Evolutionary conservation across 1,140 invertebrate genomes (phyloP), one percentile per base, ranked within the genome.

Genomic region (Nixonia krombeini): DNA sequence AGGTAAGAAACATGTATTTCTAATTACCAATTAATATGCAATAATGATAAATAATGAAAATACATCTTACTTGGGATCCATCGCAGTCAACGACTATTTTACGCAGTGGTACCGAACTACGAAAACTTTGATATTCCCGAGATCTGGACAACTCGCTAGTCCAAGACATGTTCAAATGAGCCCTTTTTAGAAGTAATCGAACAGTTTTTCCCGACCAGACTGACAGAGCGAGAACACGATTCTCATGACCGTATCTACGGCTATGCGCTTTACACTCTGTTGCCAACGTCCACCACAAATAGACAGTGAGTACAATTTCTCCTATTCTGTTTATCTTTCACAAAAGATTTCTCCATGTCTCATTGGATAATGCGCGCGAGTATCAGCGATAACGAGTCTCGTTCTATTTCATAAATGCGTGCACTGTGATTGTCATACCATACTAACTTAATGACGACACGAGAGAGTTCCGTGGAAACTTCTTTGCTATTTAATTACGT

Each of bases 101-200:
- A 74, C 91, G 88, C 10, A 94, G 86, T 18, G 94, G 92, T 47
- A 96, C 89, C 56, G 90, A 93, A 77, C 93, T 93, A 53, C 94
- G 87, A 81, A 96, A 96, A 84, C 93, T 95, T 40, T 91, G 84
- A 85, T 96, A 96, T 83, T 96, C 94, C 69, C 88, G 87, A 8
- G 92, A 93, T 73, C 89, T 88, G 4, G 91, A 91, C 59, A 93
- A 84, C 67, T 93, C 90, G 82, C 90, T 91, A 21, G 88, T 70
- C 69, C 85, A 88, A 84, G 88, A 89, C 90, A 91, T 92, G 42
- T 70, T 68, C 37, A 16, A 47, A 7, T 18, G 17, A 6, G 12
- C 33, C 10, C 12, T 1, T 10, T 35, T 31, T 31, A n/a, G 2
- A n/a, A 12, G 8, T 12, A 31, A 31, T 31, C 2, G 28, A 31